Evolutionary conservation across 64 coral and sea anemone genomes (phyloP).

Genomic region (Pachyseris speciosa): DNA sequence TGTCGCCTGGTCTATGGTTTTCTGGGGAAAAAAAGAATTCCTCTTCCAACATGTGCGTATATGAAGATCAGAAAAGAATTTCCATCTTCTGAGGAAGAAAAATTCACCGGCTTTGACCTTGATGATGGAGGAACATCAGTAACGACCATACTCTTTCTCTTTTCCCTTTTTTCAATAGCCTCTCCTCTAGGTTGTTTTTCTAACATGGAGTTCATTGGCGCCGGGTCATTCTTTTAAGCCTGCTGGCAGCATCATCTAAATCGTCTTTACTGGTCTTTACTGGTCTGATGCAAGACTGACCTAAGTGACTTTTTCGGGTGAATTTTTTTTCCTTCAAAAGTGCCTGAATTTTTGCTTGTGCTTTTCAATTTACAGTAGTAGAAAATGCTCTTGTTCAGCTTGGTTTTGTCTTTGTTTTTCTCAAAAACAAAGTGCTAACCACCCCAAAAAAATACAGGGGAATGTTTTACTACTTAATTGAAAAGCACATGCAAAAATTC

Average conservation of each 20-base stretch:
- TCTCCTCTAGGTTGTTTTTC: constrained; percentile 32
- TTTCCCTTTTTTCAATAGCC: background rate
- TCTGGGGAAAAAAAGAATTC: background rate
- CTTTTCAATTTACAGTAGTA: no score
- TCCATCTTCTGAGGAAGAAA: background rate
- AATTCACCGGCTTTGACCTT: constrained; percentile 26
- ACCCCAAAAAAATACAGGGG: no score
- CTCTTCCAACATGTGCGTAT: background rate
- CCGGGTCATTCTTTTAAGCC: constrained; percentile 5
- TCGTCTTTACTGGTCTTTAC: background rate
- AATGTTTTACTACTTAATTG: no score
- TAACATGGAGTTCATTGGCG: constrained; percentile 27
- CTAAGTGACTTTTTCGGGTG: no score
- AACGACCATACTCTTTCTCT: constrained; percentile 18
- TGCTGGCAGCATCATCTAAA: background rate
- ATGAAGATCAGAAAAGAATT: background rate
- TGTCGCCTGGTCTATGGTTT: background rate
- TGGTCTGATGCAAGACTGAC: no score
- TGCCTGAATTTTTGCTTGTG: no score
- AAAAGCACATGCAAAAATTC: no score
- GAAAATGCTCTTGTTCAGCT: no score
- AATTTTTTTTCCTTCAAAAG: no score
- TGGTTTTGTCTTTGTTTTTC: no score
- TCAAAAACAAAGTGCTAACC: no score
- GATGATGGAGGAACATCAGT: constrained; percentile 15